These are phyloP conservation scores for Rhombomys opimus DNA, from an alignment of 2,113 vertebrate genomes.

Conservation along the genomic window DNA sequence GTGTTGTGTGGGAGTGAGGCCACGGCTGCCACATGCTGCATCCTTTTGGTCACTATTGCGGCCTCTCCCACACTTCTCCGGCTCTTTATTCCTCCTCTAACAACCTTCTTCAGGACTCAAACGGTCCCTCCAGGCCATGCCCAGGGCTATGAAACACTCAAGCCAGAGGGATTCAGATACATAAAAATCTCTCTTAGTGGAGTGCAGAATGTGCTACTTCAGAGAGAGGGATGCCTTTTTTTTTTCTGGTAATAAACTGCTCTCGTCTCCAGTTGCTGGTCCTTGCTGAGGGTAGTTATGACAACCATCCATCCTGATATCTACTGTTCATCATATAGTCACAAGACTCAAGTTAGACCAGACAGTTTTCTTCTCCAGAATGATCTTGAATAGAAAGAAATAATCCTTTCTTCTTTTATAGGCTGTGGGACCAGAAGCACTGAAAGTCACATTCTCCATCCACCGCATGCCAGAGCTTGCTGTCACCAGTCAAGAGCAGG, in stretches of 20 bases:
- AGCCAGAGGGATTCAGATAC: neutral
- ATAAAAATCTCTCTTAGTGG: neutral
- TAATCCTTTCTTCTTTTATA: neutral
- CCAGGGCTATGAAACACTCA: neutral
- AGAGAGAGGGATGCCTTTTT: neutral
- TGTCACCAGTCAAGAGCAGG: accelerated
- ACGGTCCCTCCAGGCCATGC: accelerated
- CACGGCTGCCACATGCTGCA: too few relatives aligned
- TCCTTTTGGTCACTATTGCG: accelerated
- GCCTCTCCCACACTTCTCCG: neutral
- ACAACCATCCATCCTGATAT: neutral
- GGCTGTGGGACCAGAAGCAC: neutral
- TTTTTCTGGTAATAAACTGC: neutral
- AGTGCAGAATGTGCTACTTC: neutral
- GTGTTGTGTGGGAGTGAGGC: neutral
- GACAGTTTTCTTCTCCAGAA: neutral
- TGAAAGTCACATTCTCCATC: accelerated
- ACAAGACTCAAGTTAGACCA: neutral
- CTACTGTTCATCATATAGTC: neutral
- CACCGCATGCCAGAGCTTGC: neutral
- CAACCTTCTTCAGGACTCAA: neutral
- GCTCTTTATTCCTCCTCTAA: neutral
- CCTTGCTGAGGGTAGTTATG: neutral
- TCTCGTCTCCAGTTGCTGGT: neutral
- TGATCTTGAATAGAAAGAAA: neutral